Evolutionary conservation across 2,797 vertebrate genomes (phyloP).

Genomic region (Cyprinodon diabolis): DNA sequence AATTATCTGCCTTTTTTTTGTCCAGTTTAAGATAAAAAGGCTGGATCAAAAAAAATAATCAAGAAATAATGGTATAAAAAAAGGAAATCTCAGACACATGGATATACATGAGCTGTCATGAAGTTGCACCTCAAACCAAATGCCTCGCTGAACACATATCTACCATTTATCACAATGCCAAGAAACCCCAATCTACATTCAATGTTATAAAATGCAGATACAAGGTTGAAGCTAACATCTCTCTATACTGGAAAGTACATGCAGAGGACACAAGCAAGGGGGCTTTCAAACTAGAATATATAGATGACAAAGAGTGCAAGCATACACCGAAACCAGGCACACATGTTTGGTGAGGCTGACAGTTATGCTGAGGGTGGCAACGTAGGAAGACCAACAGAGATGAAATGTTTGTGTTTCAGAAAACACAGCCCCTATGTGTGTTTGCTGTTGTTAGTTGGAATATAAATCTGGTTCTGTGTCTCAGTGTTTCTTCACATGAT

Average conservation of each 20-base stretch:
- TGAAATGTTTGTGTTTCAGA: slow-evolving; percentile 70
- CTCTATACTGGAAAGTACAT: slow-evolving; percentile 61
- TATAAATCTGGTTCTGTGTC: slow-evolving; percentile 2
- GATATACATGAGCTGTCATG: slow-evolving; percentile 59
- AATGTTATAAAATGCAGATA: slow-evolving; percentile 55
- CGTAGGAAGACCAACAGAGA: slow-evolving; percentile 43
- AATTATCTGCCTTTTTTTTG: too few relatives aligned
- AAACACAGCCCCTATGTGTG: slow-evolving; percentile 30
- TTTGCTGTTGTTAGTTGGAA: slow-evolving; percentile 2
- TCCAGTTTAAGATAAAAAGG: too few relatives aligned
- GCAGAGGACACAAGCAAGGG: slow-evolving; percentile 39
- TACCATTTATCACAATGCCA: slow-evolving; percentile 60
- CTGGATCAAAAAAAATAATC: too few relatives aligned
- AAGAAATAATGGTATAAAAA: neutral
- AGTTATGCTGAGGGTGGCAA: slow-evolving; percentile 70
- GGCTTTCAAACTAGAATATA: slow-evolving; percentile 29
- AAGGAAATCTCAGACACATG: slow-evolving; percentile 9
- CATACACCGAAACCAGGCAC: slow-evolving; percentile 15
- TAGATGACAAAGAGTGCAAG: slow-evolving; percentile 27
- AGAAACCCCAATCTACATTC: slow-evolving; percentile 61
- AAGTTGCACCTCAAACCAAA: slow-evolving; percentile 63
- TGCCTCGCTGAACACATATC: slow-evolving; percentile 58
- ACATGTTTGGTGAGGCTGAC: slow-evolving; percentile 47
- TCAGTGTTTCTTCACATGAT: slow-evolving; percentile 57
- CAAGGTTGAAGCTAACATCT: slow-evolving; percentile 55